Percentiles rank a stretch among this genome's conserved stretches.
Conservation (phyloP, 1,140 invertebrate species). For the Glossosoma conforme region DNA sequence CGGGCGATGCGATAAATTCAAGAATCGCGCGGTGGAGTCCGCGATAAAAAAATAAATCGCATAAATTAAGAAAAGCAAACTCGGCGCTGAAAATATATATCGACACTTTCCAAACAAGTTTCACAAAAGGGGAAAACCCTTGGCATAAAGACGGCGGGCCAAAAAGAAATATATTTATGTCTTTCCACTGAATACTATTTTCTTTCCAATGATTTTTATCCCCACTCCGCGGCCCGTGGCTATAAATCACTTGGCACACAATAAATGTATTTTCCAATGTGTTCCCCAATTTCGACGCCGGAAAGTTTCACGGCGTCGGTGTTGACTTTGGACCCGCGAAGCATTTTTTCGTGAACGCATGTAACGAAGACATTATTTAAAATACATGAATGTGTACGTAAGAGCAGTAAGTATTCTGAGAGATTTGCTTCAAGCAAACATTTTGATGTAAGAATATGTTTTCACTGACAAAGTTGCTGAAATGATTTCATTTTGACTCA, state of each 20-base stretch:
- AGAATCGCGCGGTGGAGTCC: neutral
- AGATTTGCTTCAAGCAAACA: no score
- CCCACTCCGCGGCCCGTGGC: conserved; percentile 20
- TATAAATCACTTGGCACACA: conserved; percentile 31
- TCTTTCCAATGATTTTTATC: conserved; percentile 32
- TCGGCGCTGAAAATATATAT: conserved; percentile 12
- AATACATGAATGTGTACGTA: no score
- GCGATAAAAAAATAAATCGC: conserved; percentile 10
- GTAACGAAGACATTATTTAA: no score
- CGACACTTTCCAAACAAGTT: conserved; percentile 24
- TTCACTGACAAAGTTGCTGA: no score
- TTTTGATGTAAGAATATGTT: no score
- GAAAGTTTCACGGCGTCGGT: conserved; percentile 20
- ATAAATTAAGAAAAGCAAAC: conserved; percentile 10
- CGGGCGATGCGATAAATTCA: conserved; percentile 15
- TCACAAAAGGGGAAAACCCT: conserved; percentile 4
- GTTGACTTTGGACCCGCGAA: conserved; percentile 15
- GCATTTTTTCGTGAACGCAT: no score
- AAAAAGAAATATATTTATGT: conserved; percentile 31
- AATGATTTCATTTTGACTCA: no score
- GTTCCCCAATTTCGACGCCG: conserved; percentile 22
- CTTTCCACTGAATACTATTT: conserved; percentile 32
- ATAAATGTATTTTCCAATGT: conserved; percentile 33
- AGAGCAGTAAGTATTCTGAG: no score
- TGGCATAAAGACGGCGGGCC: conserved; percentile 27